Percentiles rank a stretch among this genome's conserved stretches.
Conservation (phyloP, 2,888 invertebrate species). For the Himalopsyche japonica region DNA sequence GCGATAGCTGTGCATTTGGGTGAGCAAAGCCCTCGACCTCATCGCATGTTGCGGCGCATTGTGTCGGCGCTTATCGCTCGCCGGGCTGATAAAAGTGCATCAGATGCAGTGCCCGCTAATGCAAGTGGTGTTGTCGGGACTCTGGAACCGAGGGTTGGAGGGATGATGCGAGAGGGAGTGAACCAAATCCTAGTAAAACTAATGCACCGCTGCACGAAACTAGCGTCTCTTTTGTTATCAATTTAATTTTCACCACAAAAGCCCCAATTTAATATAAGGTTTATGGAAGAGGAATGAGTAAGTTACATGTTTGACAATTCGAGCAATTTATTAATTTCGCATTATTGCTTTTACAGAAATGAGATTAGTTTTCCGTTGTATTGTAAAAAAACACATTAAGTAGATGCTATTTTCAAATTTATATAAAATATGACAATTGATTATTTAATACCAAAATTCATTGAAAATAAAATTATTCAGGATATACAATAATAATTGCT, state of each 20-base stretch:
- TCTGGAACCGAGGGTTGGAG: neutral
- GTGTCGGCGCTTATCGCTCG: neutral
- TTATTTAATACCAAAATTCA: too few relatives aligned
- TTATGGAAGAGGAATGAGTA: neutral
- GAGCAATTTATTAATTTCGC: too few relatives aligned
- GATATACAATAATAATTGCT: too few relatives aligned
- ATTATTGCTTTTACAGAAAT: too few relatives aligned
- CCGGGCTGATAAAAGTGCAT: constrained; percentile 23
- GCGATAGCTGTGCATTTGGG: neutral
- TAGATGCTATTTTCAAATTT: too few relatives aligned
- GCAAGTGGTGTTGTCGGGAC: neutral
- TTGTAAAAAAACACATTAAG: too few relatives aligned
- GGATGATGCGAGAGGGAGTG: neutral
- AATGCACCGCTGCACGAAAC: neutral
- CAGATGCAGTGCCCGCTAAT: constrained; percentile 4
- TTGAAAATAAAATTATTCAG: too few relatives aligned
- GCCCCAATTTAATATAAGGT: neutral
- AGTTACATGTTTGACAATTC: too few relatives aligned
- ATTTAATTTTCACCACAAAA: neutral
- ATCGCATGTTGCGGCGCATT: neutral
- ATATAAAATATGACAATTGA: too few relatives aligned
- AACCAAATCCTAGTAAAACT: neutral
- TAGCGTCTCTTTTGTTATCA: neutral
- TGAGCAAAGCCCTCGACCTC: neutral
- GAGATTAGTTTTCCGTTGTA: too few relatives aligned